Evolutionary conservation across 2,113 vertebrate species (phyloP), one percentile per base, ranked within the genome.

Genomic region (Acanthochromis polyacanthus): DNA sequence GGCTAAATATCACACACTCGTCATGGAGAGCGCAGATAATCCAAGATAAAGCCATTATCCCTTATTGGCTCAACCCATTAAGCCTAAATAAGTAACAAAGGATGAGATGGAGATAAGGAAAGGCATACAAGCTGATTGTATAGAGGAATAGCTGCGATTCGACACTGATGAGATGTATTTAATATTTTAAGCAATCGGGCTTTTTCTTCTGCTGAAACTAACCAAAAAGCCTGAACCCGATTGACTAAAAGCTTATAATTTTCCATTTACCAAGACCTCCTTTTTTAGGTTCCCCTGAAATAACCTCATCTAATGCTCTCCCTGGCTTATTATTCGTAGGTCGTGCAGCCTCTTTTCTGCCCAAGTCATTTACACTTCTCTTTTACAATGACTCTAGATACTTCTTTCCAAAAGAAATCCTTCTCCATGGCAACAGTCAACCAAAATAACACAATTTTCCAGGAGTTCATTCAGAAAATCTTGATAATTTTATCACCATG

Each of bases 381-480:
- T 61, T 6, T 22, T n/a, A 43, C 25, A 75, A 59, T 71, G 50
- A 56, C 57, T 71, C 12, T 20, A 1, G 1, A 52, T 43, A 28
- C 19, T 28, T 53, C 23, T 12, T 25, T 30, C 23, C 25, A 23
- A 36, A 69, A 65, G 50, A 25, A 28, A 7, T 23, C 10, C 8
- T 36, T 70, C 63, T 73, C 72, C 65, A 81, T 75, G 43, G 80
- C 69, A 85, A 85, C 86, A 53, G 32, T 23, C 10, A 74, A 71
- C 25, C 16, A 25, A 38, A 38, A 75, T 28, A 61, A 61, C 6
- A 25, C 28, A 0, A 17, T 65, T 57, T 65, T 52, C 3, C 17
- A 2, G 6, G 22, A 53, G 25, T 20, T 4, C 4, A 51, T 43
- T 76, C n/a, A 55, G 12, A 15, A 15, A 56, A 22, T 4, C 56